These are phyloP conservation scores for Cyprinus carpio DNA, from an alignment of 2,113 vertebrate genomes.

Conservation along the genomic window DNA sequence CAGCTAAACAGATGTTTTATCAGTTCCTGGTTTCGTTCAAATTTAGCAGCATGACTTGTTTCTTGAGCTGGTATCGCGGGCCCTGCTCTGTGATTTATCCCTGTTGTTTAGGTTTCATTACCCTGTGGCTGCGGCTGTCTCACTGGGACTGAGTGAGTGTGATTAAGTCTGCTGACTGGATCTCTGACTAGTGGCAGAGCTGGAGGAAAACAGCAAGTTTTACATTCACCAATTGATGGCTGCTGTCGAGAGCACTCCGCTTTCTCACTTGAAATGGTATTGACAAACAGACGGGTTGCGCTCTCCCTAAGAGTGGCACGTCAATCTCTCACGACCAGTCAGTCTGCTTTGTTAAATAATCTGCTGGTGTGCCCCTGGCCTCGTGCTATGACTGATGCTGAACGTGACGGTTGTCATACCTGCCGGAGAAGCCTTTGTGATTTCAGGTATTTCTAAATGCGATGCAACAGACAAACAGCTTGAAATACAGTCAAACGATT, in stretches of 20 bases:
- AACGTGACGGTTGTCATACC: conserved; percentile 20
- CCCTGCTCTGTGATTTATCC: conserved; percentile 27
- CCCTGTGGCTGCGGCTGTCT: conserved; percentile 1
- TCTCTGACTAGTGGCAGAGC: conserved; percentile 43
- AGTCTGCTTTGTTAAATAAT: conserved; percentile 38
- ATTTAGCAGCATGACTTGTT: conserved; percentile 32
- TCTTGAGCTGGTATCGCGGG: neutral
- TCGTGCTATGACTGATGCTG: conserved; percentile 9
- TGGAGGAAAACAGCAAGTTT: conserved; percentile 40
- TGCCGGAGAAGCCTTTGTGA: conserved; percentile 23
- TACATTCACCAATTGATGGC: conserved; percentile 50
- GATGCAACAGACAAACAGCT: neutral
- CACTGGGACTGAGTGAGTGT: conserved; percentile 31
- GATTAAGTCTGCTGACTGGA: conserved; percentile 55
- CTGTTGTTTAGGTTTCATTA: conserved; percentile 43
- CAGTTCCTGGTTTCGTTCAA: neutral
- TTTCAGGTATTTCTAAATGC: conserved; percentile 36
- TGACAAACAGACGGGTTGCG: conserved; percentile 32
- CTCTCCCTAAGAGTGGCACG: conserved; percentile 29
- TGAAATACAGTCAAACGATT: conserved; percentile 16
- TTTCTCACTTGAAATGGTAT: conserved; percentile 36
- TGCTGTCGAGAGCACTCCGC: conserved; percentile 36
- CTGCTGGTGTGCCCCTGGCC: conserved; percentile 12
- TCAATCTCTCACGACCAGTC: conserved; percentile 42
- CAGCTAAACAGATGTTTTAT: neutral